phyloP scores from a whole-genome alignment of 2,797 vertebrate genomes.

The Acrocephalus scirpaceus region DNA sequence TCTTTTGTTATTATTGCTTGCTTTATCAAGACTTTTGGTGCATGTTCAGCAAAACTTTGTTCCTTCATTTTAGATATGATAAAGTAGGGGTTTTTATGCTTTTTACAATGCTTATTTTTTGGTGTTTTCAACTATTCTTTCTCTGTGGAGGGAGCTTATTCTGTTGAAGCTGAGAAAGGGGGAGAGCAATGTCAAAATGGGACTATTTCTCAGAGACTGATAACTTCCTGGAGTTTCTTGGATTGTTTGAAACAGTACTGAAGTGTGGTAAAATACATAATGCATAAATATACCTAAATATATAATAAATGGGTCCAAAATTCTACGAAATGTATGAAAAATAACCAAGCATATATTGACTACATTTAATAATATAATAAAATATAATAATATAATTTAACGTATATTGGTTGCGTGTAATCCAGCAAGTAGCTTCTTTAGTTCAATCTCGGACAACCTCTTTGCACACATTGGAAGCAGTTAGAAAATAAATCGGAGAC shows the following conservation, averaged over 20 bases:
- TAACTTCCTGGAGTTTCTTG: background rate
- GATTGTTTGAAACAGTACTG: background rate
- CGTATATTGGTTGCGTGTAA: background rate
- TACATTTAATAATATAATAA: background rate
- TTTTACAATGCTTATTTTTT: background rate
- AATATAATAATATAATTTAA: background rate
- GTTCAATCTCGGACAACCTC: background rate
- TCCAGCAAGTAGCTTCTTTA: background rate
- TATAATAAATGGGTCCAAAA: background rate
- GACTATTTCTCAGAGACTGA: background rate
- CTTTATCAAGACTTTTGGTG: background rate
- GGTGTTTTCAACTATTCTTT: background rate
- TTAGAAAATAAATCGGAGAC: background rate
- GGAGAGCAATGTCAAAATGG: background rate
- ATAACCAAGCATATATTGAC: background rate
- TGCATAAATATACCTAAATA: background rate
- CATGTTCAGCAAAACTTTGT: background rate
- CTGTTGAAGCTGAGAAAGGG: background rate
- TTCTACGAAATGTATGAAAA: background rate
- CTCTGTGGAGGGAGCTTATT: background rate
- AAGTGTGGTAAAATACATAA: background rate
- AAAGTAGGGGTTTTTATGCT: background rate
- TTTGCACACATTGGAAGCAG: background rate
- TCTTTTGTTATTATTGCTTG: background rate
- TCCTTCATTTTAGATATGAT: background rate